Base-by-base conservation (phyloP, 2,888 invertebrate genomes). In the Agrotis puta region DNA sequence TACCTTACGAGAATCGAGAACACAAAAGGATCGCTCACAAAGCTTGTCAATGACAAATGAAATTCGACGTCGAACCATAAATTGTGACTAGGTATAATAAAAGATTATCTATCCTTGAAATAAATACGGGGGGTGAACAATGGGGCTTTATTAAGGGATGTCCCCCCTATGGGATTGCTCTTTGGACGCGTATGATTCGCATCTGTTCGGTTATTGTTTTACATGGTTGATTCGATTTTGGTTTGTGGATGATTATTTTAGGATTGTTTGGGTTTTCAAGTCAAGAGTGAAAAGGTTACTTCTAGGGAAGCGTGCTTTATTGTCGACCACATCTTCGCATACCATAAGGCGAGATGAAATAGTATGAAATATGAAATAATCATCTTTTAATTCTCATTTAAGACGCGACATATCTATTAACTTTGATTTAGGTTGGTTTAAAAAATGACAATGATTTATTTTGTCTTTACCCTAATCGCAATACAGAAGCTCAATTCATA, bases 31-130 rank as follows among this genome's bases (percentile, higher is more conserved):
- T 45, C 74, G 59, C 39, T 75, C 69, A 86, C 85, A 87, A 88
- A 77, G 84, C 79, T 84, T 77, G 67, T 77, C 87, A 88, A 93
- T 94, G 94, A 94, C 94, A 94, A 94, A 94, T 93, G 94, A 93
- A 94, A 93, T 92, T 91, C 92, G 92, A 91, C 91, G 89, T 89
- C 83, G 88, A 70, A 85, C 93, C 93, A 95, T 95, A 94, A 94
- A 95, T 94, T 92, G 91, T 93, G 90, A 92, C 89, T 83, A 84
- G 87, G 92, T 90, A 94, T 94, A 93, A 93, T 93, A 95, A 94
- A 94, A 94, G 93, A 95, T 95, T 94, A 95, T 95, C 94, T 93
- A 89, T 92, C 89, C 91, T 87, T 88, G 93, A 91, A 94, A 95
- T 94, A 94, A 92, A 94, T 94, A 93, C 90, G 85, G 92, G 94